Conservation (phyloP, 2,888 invertebrate species). For the Suillia variegata region DNA sequence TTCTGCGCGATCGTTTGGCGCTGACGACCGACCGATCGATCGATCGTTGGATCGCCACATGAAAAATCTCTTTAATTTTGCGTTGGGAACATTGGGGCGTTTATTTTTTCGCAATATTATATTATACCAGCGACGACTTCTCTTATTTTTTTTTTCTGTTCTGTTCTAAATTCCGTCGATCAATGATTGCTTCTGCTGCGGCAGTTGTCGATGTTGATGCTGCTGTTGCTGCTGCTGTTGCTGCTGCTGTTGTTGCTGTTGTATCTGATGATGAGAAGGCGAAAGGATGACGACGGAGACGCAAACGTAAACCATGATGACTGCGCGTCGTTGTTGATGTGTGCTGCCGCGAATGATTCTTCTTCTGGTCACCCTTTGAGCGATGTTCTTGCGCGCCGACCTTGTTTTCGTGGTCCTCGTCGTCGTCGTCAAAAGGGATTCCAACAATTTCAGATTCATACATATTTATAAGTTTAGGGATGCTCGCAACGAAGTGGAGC, state of each 20-base stretch:
- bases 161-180: constrained; percentile 48
- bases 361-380: constrained; percentile 32
- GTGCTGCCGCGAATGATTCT: constrained; percentile 25
- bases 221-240: constrained; percentile 19
- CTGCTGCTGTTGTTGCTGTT: constrained; percentile 18
- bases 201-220: constrained; percentile 10
- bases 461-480: constrained; percentile 58
- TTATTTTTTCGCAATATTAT: constrained; percentile 50
- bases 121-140: constrained; percentile 41
- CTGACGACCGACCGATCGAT: neutral
- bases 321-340: constrained; percentile 32
- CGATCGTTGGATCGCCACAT: neutral
- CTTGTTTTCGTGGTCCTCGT: constrained; percentile 35
- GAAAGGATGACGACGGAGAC: constrained; percentile 43
- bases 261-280: too few relatives aligned
- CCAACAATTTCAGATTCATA: constrained; percentile 58
- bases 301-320: constrained; percentile 40
- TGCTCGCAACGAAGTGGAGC: constrained; percentile 38
- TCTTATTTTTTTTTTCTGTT: constrained; percentile 25
- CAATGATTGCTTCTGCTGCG: constrained; percentile 48
- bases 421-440: constrained; percentile 39
- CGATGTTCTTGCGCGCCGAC: constrained; percentile 46
- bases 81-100: constrained; percentile 40
- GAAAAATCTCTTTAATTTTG: constrained; percentile 30
- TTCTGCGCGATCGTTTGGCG: too few relatives aligned